These are phyloP conservation scores for Dasypus novemcinctus DNA, from an alignment of 2,113 vertebrate species.

Conservation along the genomic window DNA sequence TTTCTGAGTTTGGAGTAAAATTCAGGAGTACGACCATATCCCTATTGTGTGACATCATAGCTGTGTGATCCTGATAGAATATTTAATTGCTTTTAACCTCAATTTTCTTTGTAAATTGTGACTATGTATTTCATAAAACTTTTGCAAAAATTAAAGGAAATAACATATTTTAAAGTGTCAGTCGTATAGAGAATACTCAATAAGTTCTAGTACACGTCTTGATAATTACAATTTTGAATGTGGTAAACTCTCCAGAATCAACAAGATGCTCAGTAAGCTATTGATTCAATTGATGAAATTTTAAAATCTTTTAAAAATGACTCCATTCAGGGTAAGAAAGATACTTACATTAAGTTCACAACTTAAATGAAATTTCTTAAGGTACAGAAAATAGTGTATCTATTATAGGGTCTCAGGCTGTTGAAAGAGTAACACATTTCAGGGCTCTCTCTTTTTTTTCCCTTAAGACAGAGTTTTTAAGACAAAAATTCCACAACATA, in stretches of 20 bases:
- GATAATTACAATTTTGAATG: not conserved
- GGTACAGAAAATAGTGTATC: not conserved
- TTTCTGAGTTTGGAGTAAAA: not conserved
- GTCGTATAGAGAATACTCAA: not conserved
- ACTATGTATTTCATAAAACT: not conserved
- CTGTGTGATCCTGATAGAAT: not conserved
- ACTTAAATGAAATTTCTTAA: not conserved
- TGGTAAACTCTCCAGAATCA: not conserved
- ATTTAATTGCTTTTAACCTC: not conserved
- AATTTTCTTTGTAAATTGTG: not conserved
- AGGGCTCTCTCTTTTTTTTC: not conserved
- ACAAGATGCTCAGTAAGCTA: not conserved
- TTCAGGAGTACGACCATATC: not conserved
- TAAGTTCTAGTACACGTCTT: not conserved
- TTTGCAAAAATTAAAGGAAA: constrained; percentile 24
- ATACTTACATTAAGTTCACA: not conserved
- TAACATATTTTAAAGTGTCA: not conserved
- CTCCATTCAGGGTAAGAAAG: not conserved
- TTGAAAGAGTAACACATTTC: not conserved
- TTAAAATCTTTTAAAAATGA: not conserved
- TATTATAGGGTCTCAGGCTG: not conserved
- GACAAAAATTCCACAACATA: not conserved
- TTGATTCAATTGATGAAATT: not conserved
- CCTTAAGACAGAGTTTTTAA: not conserved
- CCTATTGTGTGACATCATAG: not conserved